A percentile compares a stretch with the other conserved stretches of the same genome.
These are phyloP conservation scores for Mesembrinibis cayennensis DNA, from an alignment of 2,113 vertebrate genomes.

Conservation along the genomic window DNA sequence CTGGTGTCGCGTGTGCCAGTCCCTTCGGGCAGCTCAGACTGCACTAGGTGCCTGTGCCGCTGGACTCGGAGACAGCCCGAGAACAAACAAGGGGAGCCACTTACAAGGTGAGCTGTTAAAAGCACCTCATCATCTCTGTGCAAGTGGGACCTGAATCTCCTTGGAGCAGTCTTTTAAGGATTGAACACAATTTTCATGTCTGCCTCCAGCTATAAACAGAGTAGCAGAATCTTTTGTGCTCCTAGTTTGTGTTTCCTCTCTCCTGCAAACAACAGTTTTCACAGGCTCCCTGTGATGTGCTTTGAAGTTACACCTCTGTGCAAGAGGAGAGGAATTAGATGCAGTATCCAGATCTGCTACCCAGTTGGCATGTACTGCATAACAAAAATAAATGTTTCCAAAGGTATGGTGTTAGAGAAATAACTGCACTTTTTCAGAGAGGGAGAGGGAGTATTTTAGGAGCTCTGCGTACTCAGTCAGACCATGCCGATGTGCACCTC, in stretches of 20 bases:
- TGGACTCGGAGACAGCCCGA: background rate
- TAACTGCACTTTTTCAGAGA: background rate
- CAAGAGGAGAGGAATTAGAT: background rate
- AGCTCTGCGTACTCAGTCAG: background rate
- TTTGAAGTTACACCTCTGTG: background rate
- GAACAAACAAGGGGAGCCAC: background rate
- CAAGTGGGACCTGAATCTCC: background rate
- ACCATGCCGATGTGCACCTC: background rate
- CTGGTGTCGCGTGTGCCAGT: fast-evolving
- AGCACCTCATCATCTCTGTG: background rate
- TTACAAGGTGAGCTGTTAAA: background rate
- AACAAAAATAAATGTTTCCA: background rate
- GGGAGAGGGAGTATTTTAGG: background rate
- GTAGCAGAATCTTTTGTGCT: background rate
- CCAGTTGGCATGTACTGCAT: background rate
- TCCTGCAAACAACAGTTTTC: background rate
- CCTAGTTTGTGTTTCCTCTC: background rate
- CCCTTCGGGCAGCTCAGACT: background rate
- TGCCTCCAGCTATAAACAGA: background rate
- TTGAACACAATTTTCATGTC: background rate
- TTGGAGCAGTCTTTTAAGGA: background rate
- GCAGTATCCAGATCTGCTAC: background rate
- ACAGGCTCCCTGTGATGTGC: background rate
- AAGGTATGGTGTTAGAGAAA: background rate
- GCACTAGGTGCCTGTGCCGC: fast-evolving